Evolutionary conservation across 1,140 invertebrate genomes (phyloP).

Genomic region (Drosophila lacertosa): DNA sequence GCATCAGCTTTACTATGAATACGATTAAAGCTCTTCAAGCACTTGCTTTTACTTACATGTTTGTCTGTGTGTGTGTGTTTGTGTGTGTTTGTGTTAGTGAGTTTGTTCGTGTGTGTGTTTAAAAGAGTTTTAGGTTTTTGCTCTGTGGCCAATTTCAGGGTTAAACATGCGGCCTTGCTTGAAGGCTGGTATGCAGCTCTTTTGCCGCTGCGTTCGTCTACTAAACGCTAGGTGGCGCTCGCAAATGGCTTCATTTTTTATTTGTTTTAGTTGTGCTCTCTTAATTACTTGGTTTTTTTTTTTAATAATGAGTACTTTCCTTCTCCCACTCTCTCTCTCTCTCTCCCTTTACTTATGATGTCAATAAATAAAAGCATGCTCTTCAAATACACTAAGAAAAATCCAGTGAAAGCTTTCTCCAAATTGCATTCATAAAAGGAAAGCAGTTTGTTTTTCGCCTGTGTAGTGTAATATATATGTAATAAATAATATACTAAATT

Average conservation of each 20-base stretch:
- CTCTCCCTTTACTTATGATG: too few relatives aligned
- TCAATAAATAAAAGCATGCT: too few relatives aligned
- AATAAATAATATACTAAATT: too few relatives aligned
- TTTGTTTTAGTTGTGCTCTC: too few relatives aligned
- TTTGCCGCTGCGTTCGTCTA: not conserved
- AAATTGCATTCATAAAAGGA: too few relatives aligned
- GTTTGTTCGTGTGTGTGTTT: constrained; percentile 1
- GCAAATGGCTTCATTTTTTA: too few relatives aligned
- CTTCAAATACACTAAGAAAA: too few relatives aligned
- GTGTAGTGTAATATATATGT: too few relatives aligned
- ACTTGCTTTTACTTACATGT: not conserved
- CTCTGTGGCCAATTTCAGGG: constrained; percentile 16
- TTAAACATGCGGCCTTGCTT: constrained; percentile 28
- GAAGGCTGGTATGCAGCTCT: not conserved
- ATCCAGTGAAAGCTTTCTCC: too few relatives aligned
- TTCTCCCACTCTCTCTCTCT: not conserved
- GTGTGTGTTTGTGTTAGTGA: not conserved
- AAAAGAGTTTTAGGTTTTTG: not conserved
- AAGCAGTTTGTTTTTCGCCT: too few relatives aligned
- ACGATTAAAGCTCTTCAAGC: constrained; percentile 38
- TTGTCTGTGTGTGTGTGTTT: not conserved
- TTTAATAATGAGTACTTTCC: too few relatives aligned
- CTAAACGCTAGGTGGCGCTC: constrained; percentile 47
- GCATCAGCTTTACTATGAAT: constrained; percentile 25
- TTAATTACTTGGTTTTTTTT: too few relatives aligned